Evolutionary conservation across 2,113 vertebrate genomes (phyloP).

Genomic region (Amphilophus citrinellus): DNA sequence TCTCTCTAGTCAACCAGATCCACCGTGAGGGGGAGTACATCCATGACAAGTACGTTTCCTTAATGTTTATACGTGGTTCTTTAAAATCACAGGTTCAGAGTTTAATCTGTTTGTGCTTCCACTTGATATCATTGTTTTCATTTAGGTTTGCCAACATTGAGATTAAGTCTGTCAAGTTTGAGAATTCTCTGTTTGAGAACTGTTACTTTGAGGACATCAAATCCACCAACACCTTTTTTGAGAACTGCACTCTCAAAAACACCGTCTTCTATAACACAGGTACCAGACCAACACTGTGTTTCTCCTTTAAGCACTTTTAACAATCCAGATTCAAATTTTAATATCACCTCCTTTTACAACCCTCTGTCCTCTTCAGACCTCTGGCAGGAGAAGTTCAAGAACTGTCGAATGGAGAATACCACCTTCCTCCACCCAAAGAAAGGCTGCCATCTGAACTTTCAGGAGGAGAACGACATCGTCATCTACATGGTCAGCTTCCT

Average conservation of each 20-base stretch:
- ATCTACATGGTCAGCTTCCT: constrained; percentile 98
- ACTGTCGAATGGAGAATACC: constrained; percentile 89
- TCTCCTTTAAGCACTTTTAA: neutral
- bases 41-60: constrained; percentile 87
- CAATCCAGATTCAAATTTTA: neutral
- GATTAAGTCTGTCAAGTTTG: constrained; percentile 94
- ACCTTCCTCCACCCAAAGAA: constrained; percentile 88
- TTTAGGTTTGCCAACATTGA: constrained; percentile 93
- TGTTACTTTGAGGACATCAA: constrained; percentile 95
- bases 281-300: constrained; percentile 46
- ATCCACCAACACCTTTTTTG: constrained; percentile 93
- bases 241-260: constrained; percentile 93
- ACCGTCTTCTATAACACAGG: constrained; percentile 95
- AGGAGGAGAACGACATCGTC: constrained; percentile 94
- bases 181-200: constrained; percentile 91
- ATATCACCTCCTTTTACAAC: neutral
- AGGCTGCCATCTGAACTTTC: constrained; percentile 94
- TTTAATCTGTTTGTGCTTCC: neutral
- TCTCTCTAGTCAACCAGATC: constrained; percentile 96
- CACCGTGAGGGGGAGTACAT: constrained; percentile 91
- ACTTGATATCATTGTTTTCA: neutral
- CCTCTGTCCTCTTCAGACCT: constrained; percentile 83
- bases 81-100: neutral
- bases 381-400: constrained; percentile 91
- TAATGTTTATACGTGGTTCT: rapidly evolving